Base-by-base conservation (phyloP, 2,888 invertebrate genomes). In the Pimpla rufipes region DNA sequence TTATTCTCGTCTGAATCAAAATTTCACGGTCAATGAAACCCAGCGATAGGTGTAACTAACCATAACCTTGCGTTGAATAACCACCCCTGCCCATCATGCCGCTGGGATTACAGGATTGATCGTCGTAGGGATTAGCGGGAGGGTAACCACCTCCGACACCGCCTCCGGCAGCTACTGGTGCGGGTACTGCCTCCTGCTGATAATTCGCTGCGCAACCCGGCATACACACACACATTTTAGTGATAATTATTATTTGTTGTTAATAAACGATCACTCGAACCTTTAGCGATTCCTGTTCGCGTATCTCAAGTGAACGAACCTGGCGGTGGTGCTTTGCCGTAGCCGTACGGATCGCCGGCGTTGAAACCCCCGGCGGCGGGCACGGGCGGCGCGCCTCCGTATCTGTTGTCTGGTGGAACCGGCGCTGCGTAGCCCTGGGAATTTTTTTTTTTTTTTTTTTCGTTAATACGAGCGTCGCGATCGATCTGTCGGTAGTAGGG, bases 321-420 rank as follows among this genome's bases (percentile, higher is more conserved):
- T 89, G 93, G 89, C 86, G 92, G 89, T 84, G 93, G 90, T 88
- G 88, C 89, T 89, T 93, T 93, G 87, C 93, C 92, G 84, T 93
- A 93, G 81, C 90, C 91, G 75, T 93, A 93, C 59, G 93, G 93
- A 89, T 93, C 93, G 16, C 91, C 89, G 66, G 91, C 79, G 70
- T 89, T 91, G 83, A 92, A 93, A 37, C 89, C 88, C 67, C 92
- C 92, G 73, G 91, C 85, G 67, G 91, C 89, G 81, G 92, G 90
- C 76, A 89, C 90, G 64, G 90, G 83, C 37, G 92, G 91, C 35
- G 89, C 90, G 73, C 92, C 92, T 37, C 93, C 93, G 71, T 93
- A 93, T 89, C 93, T 90, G 64, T 85, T 91, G 84, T 93, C 93
- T 40, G 91, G 89, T 67, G 92, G 89, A 68, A 90, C 90, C 18